Evolutionary conservation across 2,797 vertebrate species (phyloP).

Genomic region (Poecilia velifera): DNA sequence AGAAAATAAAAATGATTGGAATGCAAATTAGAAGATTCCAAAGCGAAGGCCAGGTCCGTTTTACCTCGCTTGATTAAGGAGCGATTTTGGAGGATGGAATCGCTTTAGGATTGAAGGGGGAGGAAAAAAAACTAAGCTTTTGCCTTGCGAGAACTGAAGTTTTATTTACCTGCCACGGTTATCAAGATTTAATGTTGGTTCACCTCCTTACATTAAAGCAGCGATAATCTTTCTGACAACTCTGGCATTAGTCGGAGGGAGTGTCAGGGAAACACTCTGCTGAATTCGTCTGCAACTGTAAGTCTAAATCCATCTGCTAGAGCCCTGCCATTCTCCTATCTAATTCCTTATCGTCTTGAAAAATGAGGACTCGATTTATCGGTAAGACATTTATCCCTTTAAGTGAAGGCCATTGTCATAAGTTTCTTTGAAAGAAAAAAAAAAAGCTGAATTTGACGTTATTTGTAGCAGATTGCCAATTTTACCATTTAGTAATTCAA

Average conservation of each 20-base stretch:
- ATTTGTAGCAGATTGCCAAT: constrained; percentile 26
- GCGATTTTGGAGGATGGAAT: constrained; percentile 17
- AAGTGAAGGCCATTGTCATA: constrained; percentile 49
- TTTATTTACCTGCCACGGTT: constrained; percentile 54
- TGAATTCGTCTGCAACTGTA: constrained; percentile 31
- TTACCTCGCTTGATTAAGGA: constrained; percentile 42
- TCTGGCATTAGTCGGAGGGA: constrained; percentile 52
- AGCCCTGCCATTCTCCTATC: constrained; percentile 45
- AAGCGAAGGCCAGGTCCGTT: constrained; percentile 48
- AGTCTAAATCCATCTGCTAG: constrained; percentile 47
- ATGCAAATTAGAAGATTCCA: constrained; percentile 74
- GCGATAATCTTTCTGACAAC: constrained; percentile 62
- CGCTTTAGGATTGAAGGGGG: background rate
- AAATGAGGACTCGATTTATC: constrained; percentile 44
- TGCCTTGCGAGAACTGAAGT: constrained; percentile 14
- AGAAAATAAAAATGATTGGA: constrained; percentile 67
- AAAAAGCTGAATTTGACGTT: constrained; percentile 33
- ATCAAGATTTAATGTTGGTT: constrained; percentile 59
- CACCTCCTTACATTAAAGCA: constrained; percentile 59
- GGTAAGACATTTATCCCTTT: constrained; percentile 56
- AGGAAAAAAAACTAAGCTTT: background rate
- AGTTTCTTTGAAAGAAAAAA: constrained; percentile 23
- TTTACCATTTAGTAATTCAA: constrained; percentile 40
- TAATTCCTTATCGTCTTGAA: constrained; percentile 56
- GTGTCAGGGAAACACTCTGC: constrained; percentile 38